These are phyloP conservation scores for Prunella fulvescens DNA, from an alignment of 2,113 vertebrate species.

Conservation along the genomic window DNA sequence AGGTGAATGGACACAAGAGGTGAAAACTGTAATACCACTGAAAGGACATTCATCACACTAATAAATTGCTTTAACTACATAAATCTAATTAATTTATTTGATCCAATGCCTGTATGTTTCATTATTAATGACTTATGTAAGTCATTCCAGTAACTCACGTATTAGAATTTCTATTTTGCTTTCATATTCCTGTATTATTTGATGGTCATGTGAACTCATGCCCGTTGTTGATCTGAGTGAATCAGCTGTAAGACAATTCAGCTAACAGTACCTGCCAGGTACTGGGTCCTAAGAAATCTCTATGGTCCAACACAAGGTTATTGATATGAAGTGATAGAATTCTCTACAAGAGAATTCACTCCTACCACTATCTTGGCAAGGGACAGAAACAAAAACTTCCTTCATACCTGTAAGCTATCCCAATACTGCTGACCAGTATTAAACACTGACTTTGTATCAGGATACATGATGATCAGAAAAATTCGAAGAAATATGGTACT, in stretches of 20 bases:
- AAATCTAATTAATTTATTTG: background rate
- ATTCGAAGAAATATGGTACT: rapidly evolving
- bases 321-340: background rate
- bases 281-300: background rate
- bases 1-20: background rate
- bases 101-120: background rate
- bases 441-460: background rate
- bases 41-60: background rate
- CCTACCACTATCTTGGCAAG: background rate
- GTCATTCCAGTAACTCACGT: background rate
- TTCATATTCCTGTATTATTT: background rate
- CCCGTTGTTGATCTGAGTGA: background rate
- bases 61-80: background rate
- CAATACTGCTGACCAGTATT: background rate
- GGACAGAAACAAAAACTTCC: background rate
- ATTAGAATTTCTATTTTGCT: background rate
- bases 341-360: background rate
- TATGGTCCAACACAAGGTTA: background rate
- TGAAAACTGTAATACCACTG: background rate
- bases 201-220: background rate
- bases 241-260: background rate
- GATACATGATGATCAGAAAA: background rate
- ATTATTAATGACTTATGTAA: background rate
- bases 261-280: background rate
- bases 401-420: background rate